These are phyloP conservation scores for Andrena chrysosceles DNA, from an alignment of 2,888 invertebrate genomes.

Conservation along the genomic window DNA sequence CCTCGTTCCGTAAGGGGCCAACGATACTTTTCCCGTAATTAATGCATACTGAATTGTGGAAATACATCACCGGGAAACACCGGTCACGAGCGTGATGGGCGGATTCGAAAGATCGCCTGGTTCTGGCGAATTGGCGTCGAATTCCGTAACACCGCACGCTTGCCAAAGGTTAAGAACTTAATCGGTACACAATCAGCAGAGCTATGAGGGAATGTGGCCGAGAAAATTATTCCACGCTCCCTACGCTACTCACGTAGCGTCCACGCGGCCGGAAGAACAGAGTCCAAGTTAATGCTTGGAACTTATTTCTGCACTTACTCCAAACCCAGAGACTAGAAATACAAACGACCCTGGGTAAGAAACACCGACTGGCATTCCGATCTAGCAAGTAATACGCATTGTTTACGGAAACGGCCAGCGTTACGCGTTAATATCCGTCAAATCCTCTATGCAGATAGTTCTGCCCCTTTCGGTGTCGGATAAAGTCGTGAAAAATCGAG, in stretches of 20 bases:
- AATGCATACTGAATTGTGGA: not conserved
- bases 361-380: no score
- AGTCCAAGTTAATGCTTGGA: slow-evolving; percentile 63
- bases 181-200: slow-evolving; percentile 59
- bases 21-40: slow-evolving; percentile 6
- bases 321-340: slow-evolving; percentile 49
- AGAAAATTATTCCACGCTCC: slow-evolving; percentile 62
- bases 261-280: slow-evolving; percentile 68
- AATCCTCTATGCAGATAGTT: not conserved
- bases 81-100: not conserved
- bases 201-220: slow-evolving; percentile 53
- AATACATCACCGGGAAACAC: not conserved
- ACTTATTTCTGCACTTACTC: slow-evolving; percentile 58
- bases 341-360: slow-evolving; percentile 41
- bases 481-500: no score
- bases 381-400: slow-evolving; percentile 22
- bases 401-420: slow-evolving; percentile 32
- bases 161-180: slow-evolving; percentile 59
- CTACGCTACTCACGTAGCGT: slow-evolving; percentile 56
- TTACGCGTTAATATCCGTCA: slow-evolving; percentile 11
- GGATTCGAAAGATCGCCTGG: not conserved
- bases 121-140: not conserved
- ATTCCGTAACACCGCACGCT: slow-evolving; percentile 19
- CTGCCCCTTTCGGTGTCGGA: no score
- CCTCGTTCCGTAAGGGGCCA: not conserved